Base-by-base conservation (phyloP, 2,888 invertebrate genomes). In the Cosmia pyralina region DNA sequence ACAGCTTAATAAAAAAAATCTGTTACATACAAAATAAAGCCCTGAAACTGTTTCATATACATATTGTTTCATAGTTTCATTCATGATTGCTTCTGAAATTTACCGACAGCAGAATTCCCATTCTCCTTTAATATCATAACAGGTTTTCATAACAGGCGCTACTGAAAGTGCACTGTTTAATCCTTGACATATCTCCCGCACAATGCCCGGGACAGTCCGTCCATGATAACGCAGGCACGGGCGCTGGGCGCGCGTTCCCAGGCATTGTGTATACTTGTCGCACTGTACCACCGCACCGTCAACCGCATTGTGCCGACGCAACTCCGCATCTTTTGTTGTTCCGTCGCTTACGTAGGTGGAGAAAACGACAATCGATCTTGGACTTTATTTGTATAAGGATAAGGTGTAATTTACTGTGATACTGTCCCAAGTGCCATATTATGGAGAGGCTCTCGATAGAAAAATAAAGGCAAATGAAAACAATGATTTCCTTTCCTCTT, bases 221-320 rank as follows among this genome's bases (percentile, higher is more conserved):
- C 74, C 67, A 44, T 48, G 82, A 80, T 82, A 82, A 68, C 75
- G 52, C 22, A 75, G 65, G 57, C 52, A 41, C 19, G 62, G 53
- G 44, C 44, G 38, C 75, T 52, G 63, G 34, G 44, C 34, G 34
- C 72, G 53, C 72, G 64, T 79, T 63, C 75, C 68, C n/a, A 53
- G 64, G 77, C 69, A 83, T 83, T 81, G 83, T 82, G 82, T 70
- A 70, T 62, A 63, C 78, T 67, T 68, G 81, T 79, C 83, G 74
- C 77, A 62, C 66, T 68, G 65, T 57, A 62, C 62, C 74, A 67
- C 57, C 66, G 52, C 53, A 52, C 46, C 77, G 75, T 81, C 83
- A 81, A 73, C 83, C 71, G 71, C 73, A 83, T 83, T 83, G 83
- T 83, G 75, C 72, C 52, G 53, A 67, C 60, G 71, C 80, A 57